Percentiles rank a stretch among this genome's conserved stretches.
Evolutionary conservation across 1,140 invertebrate species (phyloP).

Genomic region (Saccostrea echinata): DNA sequence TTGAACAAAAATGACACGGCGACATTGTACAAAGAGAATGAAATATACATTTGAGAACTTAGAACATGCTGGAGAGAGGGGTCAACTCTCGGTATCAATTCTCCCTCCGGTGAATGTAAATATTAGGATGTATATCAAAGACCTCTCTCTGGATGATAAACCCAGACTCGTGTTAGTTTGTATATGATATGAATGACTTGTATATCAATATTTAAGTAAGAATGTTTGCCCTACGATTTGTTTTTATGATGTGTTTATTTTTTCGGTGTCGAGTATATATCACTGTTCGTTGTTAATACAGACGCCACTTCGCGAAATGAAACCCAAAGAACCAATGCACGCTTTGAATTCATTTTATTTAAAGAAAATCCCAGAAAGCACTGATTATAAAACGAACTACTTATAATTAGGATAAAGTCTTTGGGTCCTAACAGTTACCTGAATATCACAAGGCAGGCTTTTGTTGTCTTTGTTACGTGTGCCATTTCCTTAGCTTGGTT

Average conservation of each 20-base stretch:
- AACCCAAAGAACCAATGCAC: background rate
- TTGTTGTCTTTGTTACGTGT: too few species aligned
- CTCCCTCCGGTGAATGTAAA: background rate
- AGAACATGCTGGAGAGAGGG: background rate
- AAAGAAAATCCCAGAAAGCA: background rate
- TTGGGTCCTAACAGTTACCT: too few species aligned
- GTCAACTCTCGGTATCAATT: background rate
- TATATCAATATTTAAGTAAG: slow-evolving; percentile 35
- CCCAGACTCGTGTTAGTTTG: background rate
- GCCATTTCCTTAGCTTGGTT: too few species aligned
- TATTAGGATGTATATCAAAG: slow-evolving; percentile 32
- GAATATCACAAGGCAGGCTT: too few species aligned
- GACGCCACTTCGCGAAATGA: background rate
- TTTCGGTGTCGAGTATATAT: slow-evolving; percentile 11
- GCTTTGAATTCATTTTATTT: background rate
- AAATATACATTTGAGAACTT: background rate
- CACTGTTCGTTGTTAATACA: slow-evolving; percentile 26
- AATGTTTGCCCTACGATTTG: slow-evolving; percentile 11
- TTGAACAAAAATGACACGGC: background rate
- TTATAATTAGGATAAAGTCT: too few species aligned
- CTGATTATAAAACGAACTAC: too few species aligned
- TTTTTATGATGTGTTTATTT: slow-evolving; percentile 28
- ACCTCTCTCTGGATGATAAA: background rate
- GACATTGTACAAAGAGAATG: background rate
- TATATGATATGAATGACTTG: slow-evolving; percentile 39